Conservation (phyloP, 2,113 vertebrate species). For the Osmerus mordax region DNA sequence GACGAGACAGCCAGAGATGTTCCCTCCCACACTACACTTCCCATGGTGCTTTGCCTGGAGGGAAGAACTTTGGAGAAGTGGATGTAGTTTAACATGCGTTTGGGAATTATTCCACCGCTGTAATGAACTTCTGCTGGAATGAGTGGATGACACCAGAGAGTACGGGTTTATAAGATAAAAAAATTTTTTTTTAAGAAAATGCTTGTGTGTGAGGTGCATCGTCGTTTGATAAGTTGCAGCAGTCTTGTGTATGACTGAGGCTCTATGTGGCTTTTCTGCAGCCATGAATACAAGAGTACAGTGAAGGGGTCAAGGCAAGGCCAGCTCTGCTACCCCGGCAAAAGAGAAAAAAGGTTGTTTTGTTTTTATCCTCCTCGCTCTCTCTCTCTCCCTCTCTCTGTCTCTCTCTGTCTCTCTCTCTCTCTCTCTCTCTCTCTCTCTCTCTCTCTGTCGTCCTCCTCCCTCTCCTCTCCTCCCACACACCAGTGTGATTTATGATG, state of each 20-base stretch:
- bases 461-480: constrained; percentile 58
- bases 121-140: no score
- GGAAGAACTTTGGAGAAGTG: constrained; percentile 55
- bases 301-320: constrained; percentile 52
- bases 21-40: constrained; percentile 72
- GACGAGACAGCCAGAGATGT: constrained; percentile 60
- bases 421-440: no score
- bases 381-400: no score
- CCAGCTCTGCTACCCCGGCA: constrained; percentile 28
- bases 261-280: constrained; percentile 48
- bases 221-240: neutral
- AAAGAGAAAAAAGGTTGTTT: constrained; percentile 74
- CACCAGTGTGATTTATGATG: constrained; percentile 96
- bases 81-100: no score
- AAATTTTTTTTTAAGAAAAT: neutral
- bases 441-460: constrained; percentile 23
- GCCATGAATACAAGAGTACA: constrained; percentile 75
- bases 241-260: neutral
- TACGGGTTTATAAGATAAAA: no score
- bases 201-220: neutral
- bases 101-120: no score
- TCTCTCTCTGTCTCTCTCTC: no score
- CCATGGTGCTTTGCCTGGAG: constrained; percentile 70
- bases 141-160: no score
- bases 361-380: constrained; percentile 77